A percentile compares a stretch with the other conserved stretches of the same genome.
phyloP scores from a whole-genome alignment of 2,888 invertebrate species.

The Dynastes tityus region DNA sequence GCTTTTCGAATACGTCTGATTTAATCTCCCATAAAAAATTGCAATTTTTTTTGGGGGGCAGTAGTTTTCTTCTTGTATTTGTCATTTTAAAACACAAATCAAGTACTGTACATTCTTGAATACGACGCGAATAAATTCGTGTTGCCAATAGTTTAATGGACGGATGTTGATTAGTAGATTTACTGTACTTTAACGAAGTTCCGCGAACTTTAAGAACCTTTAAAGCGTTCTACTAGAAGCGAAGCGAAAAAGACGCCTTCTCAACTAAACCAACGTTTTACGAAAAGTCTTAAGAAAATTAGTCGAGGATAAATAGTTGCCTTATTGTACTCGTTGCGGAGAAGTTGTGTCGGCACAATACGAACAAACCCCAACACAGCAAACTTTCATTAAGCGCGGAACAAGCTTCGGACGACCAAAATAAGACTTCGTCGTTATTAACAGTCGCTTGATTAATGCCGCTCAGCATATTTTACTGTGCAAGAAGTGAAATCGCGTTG shows the following conservation, averaged over 20 bases:
- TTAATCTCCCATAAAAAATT: no score
- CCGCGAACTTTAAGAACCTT: neutral
- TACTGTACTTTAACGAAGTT: no score
- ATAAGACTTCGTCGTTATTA: constrained; percentile 39
- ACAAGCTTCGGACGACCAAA: constrained; percentile 12
- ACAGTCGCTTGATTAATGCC: constrained; percentile 42
- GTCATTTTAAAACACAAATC: no score
- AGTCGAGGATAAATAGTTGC: constrained; percentile 14
- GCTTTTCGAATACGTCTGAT: no score
- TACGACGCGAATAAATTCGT: no score
- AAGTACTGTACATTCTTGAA: no score
- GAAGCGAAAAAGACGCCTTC: neutral
- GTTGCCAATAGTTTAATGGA: no score
- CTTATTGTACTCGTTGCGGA: neutral
- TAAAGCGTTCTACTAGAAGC: neutral
- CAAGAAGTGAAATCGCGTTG: neutral
- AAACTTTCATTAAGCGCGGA: constrained; percentile 22
- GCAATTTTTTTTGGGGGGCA: no score
- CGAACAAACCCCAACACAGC: constrained; percentile 28
- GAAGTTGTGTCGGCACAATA: constrained; percentile 11
- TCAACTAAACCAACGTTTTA: constrained; percentile 6
- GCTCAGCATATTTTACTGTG: constrained; percentile 28
- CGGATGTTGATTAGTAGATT: no score
- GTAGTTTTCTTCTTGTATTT: no score
- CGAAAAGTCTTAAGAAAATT: constrained; percentile 17